A percentile compares a stretch with the other conserved stretches of the same genome.
These are phyloP conservation scores for Tortrix viridana DNA, from an alignment of 2,888 invertebrate species.

Conservation along the genomic window DNA sequence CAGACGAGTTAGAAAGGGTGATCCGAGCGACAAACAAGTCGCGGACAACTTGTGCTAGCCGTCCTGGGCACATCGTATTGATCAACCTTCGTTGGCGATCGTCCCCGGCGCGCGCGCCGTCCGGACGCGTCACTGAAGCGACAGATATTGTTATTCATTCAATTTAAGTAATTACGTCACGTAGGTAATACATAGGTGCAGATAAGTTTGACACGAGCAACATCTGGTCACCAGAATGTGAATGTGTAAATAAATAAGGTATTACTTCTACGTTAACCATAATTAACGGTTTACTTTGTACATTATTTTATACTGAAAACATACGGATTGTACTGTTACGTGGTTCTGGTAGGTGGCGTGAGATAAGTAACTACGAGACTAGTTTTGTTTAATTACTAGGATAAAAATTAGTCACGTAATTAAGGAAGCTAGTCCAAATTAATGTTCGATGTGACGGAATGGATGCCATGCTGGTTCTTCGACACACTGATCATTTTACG, in stretches of 20 bases:
- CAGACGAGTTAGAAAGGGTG: no score
- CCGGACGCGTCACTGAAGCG: conserved; percentile 24
- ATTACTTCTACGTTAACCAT: conserved; percentile 35
- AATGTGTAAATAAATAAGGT: conserved; percentile 62
- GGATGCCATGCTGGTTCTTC: conserved; percentile 71
- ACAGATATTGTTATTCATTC: conserved; percentile 33
- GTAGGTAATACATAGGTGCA: conserved; percentile 35
- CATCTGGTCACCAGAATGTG: conserved; percentile 33
- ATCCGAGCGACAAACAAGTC: no score
- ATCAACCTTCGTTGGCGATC: no score
- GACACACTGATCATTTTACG: conserved; percentile 37
- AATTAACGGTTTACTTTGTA: conserved; percentile 60
- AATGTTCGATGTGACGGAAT: conserved; percentile 79
- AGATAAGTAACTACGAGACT: conserved; percentile 74
- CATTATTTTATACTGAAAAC: conserved; percentile 57
- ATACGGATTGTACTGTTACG: conserved; percentile 61
- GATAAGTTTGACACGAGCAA: conserved; percentile 35
- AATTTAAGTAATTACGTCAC: conserved; percentile 33
- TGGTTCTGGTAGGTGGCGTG: conserved; percentile 59
- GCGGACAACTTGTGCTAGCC: no score
- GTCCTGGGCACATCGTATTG: no score
- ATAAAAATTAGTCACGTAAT: conserved; percentile 72
- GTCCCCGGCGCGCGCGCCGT: neutral
- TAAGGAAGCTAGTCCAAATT: conserved; percentile 84
- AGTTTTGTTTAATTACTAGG: conserved; percentile 81